phyloP scores from a whole-genome alignment of 2,113 vertebrate genomes.

The Tympanuchus pallidicinctus region DNA sequence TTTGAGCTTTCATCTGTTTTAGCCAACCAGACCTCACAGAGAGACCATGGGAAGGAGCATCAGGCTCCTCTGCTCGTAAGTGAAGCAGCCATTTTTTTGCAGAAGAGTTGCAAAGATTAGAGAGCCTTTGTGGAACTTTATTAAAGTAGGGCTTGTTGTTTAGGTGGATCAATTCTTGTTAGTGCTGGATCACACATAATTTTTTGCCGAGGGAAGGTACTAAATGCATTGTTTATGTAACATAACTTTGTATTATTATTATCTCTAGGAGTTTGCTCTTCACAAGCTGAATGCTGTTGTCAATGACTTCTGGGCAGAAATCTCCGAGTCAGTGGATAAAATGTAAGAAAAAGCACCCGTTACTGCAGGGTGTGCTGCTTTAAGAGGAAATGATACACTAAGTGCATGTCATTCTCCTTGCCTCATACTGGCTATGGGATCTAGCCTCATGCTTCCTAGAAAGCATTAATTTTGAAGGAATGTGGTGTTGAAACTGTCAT shows the following conservation, averaged over 20 bases:
- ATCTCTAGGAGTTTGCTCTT: slow-evolving; percentile 94
- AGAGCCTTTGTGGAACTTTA: background rate
- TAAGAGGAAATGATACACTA: background rate
- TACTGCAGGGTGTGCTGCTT: background rate
- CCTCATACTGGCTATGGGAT: background rate
- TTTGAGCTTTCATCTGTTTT: background rate
- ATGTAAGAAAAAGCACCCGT: slow-evolving; percentile 86
- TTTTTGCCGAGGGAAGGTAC: background rate
- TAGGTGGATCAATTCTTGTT: background rate
- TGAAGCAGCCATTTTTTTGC: background rate
- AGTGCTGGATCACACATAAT: background rate
- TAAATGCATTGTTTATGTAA: background rate
- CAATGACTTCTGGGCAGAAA: slow-evolving; percentile 99
- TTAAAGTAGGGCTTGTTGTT: background rate
- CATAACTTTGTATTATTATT: slow-evolving; percentile 24
- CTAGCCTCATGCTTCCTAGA: background rate
- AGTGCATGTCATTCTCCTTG: background rate
- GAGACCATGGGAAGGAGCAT: background rate
- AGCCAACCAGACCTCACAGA: background rate
- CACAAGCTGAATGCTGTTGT: slow-evolving; percentile 96
- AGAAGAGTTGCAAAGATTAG: background rate
- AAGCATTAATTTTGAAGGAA: background rate
- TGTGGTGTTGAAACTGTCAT: background rate
- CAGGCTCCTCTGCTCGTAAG: background rate
- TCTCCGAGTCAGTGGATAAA: slow-evolving; percentile 99